Base-by-base conservation (phyloP, 2,113 vertebrate species). In the Tragelaphus scriptus region DNA sequence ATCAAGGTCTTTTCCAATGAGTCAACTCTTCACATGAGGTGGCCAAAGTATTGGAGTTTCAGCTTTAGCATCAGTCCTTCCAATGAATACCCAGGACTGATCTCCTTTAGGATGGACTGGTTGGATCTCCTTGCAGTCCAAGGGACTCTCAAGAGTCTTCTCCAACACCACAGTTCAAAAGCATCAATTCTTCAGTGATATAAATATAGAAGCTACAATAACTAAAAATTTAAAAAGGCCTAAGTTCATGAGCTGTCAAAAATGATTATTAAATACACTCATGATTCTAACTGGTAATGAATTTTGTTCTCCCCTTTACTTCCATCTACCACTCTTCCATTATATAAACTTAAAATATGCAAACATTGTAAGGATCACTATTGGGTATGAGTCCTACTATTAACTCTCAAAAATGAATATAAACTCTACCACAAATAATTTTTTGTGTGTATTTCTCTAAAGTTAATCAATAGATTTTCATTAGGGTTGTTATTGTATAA, bases 371-470 rank as follows among this genome's bases (percentile, higher is more conserved):
- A 58, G 32, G 7, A 25, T 47, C 53, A 75, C 15, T 40, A n/a
- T 8, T 53, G 21, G n/a, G 56, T 59, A 21, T 75, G 26, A 91
- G 59, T 55, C 56, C 47, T 79, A 44, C 36, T 36, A 91, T 53
- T 94, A 85, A 75, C 15, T 95, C 32, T 30, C 65, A 25, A 85
- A 96, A 97, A 95, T 89, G 36, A 89, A 92, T 5, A 96, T 32
- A 90, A 86, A 95, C 6, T 47, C 30, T 68, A 88, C 49, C 28
- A 80, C 47, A 95, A 91, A 58, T 91, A 47, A 49, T 61, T 32
- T 93, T 88, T 85, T 30, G 44, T 19, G 81, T 68, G 23, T 84
- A 53, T 51, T 89, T 82, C 47, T 91, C 63, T 53, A 90, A 90
- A 87, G 30, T 80, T 89, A 84, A 85, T 28, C 16, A 30, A 63